These are phyloP conservation scores for Nephrotoma appendiculata DNA, from an alignment of 2,888 invertebrate species.

Conservation along the genomic window DNA sequence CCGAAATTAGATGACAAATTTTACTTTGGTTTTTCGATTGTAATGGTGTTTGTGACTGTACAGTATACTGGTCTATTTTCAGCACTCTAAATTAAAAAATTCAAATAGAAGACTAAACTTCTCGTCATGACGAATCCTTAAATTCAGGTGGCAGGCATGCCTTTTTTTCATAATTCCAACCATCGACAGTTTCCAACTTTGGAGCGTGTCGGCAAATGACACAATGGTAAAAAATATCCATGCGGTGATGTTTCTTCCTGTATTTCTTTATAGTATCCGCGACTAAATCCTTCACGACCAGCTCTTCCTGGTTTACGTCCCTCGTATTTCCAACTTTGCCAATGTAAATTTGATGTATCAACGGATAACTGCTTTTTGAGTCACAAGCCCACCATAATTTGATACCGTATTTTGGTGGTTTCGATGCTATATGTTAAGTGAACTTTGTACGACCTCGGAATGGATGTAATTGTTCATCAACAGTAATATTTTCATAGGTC, in stretches of 20 bases:
- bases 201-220: background rate
- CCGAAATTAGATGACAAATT: no score
- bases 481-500: constrained; percentile 15
- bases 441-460: constrained; percentile 12
- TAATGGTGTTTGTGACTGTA: no score
- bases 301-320: background rate
- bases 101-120: background rate
- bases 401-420: no score
- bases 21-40: no score
- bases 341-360: no score
- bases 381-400: no score
- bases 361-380: no score
- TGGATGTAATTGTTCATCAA: constrained; percentile 17
- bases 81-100: no score
- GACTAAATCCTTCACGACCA: background rate
- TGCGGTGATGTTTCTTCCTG: background rate
- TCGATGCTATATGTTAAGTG: no score
- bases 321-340: background rate
- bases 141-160: no score
- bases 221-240: background rate
- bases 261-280: background rate
- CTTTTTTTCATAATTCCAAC: background rate
- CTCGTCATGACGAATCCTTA: no score
- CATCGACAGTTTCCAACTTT: background rate
- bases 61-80: no score